These are phyloP conservation scores for Oeneis ivallda DNA, from an alignment of 2,888 invertebrate species.

Conservation along the genomic window DNA sequence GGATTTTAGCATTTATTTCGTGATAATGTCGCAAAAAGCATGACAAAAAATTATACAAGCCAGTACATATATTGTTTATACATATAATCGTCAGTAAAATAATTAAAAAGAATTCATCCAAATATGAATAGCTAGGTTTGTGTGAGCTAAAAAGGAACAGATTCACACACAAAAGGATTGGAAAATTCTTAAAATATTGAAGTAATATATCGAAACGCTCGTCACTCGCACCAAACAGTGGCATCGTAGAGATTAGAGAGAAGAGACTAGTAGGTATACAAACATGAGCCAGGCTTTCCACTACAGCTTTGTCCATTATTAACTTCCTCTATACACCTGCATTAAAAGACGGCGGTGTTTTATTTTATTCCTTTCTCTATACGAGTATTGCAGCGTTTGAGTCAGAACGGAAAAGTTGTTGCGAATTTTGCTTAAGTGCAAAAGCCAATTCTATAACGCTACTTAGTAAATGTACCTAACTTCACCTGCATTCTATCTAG, in stretches of 20 bases:
- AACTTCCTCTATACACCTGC: conserved; percentile 73
- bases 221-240: conserved; percentile 43
- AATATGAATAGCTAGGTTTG: too few relatives aligned
- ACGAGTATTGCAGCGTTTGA: conserved; percentile 38
- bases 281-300: conserved; percentile 66
- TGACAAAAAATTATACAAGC: too few relatives aligned
- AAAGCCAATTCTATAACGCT: conserved; percentile 33
- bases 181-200: too few relatives aligned
- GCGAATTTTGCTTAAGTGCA: conserved; percentile 37
- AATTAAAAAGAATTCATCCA: too few relatives aligned
- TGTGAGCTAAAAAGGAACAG: too few relatives aligned
- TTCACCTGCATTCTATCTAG: neutral
- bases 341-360: conserved; percentile 63
- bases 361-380: conserved; percentile 40
- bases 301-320: conserved; percentile 69
- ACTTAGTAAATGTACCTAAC: neutral
- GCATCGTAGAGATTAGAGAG: conserved; percentile 64
- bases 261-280: conserved; percentile 61
- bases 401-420: conserved; percentile 35
- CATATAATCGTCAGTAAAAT: too few relatives aligned
- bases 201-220: conserved; percentile 18
- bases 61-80: too few relatives aligned
- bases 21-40: too few relatives aligned
- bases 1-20: too few relatives aligned
- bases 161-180: too few relatives aligned